Base-by-base conservation (phyloP, 2,797 vertebrate species). In the Xenentodon cancila region DNA sequence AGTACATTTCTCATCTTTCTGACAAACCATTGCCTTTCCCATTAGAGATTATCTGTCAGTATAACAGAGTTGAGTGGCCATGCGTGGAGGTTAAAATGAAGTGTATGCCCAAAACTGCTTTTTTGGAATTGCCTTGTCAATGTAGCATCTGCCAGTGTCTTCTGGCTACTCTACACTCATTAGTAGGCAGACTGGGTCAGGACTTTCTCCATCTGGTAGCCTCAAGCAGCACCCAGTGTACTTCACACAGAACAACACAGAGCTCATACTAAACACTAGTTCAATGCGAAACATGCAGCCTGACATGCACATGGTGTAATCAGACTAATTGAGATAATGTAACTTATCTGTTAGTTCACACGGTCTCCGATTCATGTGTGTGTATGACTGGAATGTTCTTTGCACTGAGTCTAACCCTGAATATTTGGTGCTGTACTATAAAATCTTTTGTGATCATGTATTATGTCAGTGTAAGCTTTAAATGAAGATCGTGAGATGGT, bases 141-240 rank as follows among this genome's bases (percentile, higher is more conserved):
- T 34, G 53, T 2, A 75, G 81, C 88, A 85, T 89, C 80, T 87
- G 87, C 73, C 53, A 17, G 44, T 59, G 71, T 86, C 82, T 80
- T 72, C 77, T 81, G 51, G 81, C 80, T 75, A 45, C 74, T 69
- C 47, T 51, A 62, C 17, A 20, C 70, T 87, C 80, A 88, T 90
- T 85, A 88, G 70, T 81, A 73, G 70, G 73, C 77, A 75, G 82
- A 54, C 67, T 54, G 69, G 71, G 72, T 15, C 37, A 71, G 62
- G 56, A 75, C 75, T 67, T 77, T 68, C 64, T 88, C 81, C 82
- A 88, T 91, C 88, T 92, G 88, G 68, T 68, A 59, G 62, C 76
- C 84, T 50, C 40, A 30, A 80, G 80, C 71, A 45, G 63, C 63
- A 75, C 53, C 58, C 72, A 18, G 22, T 62, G 59, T 64, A 40